These are phyloP conservation scores for Ectropis crepuscularia DNA, from an alignment of 2,888 invertebrate species.

Conservation along the genomic window DNA sequence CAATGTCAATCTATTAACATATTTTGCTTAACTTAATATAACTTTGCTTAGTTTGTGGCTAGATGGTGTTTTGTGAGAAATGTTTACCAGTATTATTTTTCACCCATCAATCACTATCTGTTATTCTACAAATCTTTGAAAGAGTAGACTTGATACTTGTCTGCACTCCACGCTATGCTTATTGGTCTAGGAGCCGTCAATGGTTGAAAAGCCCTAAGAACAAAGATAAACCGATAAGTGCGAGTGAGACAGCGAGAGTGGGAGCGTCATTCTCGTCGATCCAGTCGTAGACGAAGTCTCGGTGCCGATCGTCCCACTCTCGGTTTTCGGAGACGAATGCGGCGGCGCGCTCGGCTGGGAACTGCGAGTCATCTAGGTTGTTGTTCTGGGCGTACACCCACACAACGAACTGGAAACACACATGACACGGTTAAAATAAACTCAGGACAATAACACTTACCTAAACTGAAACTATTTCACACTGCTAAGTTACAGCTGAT, in stretches of 20 bases:
- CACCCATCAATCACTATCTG: too few relatives aligned
- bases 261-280: conserved; percentile 72
- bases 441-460: too few relatives aligned
- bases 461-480: too few relatives aligned
- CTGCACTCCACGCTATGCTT: too few relatives aligned
- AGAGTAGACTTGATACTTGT: too few relatives aligned
- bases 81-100: too few relatives aligned
- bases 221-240: conserved; percentile 58
- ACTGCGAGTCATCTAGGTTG: conserved; percentile 57
- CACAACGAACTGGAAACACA: conserved; percentile 58
- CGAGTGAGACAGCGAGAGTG: conserved; percentile 58
- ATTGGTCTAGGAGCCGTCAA: conserved; percentile 17
- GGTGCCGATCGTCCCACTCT: conserved; percentile 50
- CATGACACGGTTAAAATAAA: not conserved
- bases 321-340: conserved; percentile 51
- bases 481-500: too few relatives aligned
- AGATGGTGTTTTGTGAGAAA: too few relatives aligned
- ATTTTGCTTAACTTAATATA: not conserved
- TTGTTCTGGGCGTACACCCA: conserved; percentile 61
- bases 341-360: conserved; percentile 46
- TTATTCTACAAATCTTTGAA: too few relatives aligned
- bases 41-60: too few relatives aligned
- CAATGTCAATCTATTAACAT: not conserved
- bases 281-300: conserved; percentile 69
- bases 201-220: conserved; percentile 60